Base-by-base conservation (phyloP, 2,113 vertebrate genomes). In the Loxodonta africana region DNA sequence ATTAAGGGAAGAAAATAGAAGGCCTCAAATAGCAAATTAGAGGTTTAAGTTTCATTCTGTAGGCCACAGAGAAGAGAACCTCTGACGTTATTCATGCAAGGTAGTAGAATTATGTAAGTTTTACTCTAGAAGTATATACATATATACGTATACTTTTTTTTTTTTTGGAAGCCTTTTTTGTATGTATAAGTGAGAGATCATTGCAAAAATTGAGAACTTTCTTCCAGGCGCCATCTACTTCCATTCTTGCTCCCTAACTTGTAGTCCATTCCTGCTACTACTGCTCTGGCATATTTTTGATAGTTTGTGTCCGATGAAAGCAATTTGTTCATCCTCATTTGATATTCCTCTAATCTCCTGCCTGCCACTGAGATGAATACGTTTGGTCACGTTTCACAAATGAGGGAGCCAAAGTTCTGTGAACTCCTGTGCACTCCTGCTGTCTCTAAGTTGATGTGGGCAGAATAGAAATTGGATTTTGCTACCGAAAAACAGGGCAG, bases 391-490 rank as follows among this genome's bases (percentile, higher is more conserved):
- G 8, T 94, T 87, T 91, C 74, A 71, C 83, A 95, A 89, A 60
- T 71, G 63, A 96, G 48, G 76, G 89, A 93, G 94, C 87, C 76
- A 94, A 91, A 71, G 86, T 93, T 93, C 69, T 93, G 46, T 15
- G 81, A 92, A 76, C 83, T 73, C 28, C 9, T 87, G 69, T 77
- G 76, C 44, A 78, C 23, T 62, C 92, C 80, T 87, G 83, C 96
- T 95, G 92, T 71, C 30, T 93, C 57, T 44, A 2, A 76, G 73
- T 44, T 73, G 46, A 9, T 76, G 87, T 76, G 18, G 80, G 21
- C 33, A 90, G 53, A 97, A 21, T 84, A 88, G 53, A 95, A 97
- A 98, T 97, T 96, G 94, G 83, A 89, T 93, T 96, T 95, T 87
- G 30, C 69, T 85, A 91, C 87, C 28, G 15, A 44, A 84, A 85